Evolutionary conservation across 2,888 invertebrate genomes (phyloP), one percentile per base, ranked within the genome.

Genomic region (Caenorhabditis angaria): DNA sequence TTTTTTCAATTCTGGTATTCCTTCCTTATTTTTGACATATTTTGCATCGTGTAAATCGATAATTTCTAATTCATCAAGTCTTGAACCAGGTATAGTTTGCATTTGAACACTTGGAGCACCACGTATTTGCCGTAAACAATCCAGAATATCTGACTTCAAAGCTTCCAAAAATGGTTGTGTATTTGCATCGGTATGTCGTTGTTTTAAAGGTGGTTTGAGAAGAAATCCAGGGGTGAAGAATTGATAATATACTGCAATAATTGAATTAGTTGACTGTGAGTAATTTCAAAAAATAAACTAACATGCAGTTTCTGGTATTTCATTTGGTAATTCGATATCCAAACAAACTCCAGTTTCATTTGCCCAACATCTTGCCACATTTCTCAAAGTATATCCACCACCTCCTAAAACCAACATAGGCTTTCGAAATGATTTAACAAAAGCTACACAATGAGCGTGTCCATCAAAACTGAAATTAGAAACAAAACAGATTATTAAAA

Each of bases 361-460:
- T 0, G 97, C 96, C 99, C 99, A 99, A 88, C 97, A 97, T 4
- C 99, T 91, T 0, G 99, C 97, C 0, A 99, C 97, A 97, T 99
- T 89, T 97, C 99, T 91, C 27, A 97, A 90, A 0, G 97, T 99
- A 88, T 97, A 99, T 91, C 92, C 92, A 8, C 92, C 92, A 0
- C 92, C 92, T 14, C 92, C 95, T 0, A 97, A 92, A 0, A 95
- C 94, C 51, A 96, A 89, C 6, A 96, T 92, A 0, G 99, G 99
- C 6, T 97, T 92, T 87, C 94, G 94, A 20, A 96, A 90, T 71
- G 93, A 93, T 88, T 94, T 93, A 0, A 99, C 95, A 88, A 95
- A 96, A 88, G 94, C 93, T 0, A 99, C 99, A 88, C 99, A 99
- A 85, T 97, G 97, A 0, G 83, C 86, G 57, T 86, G 86, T 0